Evolutionary conservation across 1,140 invertebrate species (phyloP), one percentile per base, ranked within the genome.

Genomic region (Hetaerina americana): DNA sequence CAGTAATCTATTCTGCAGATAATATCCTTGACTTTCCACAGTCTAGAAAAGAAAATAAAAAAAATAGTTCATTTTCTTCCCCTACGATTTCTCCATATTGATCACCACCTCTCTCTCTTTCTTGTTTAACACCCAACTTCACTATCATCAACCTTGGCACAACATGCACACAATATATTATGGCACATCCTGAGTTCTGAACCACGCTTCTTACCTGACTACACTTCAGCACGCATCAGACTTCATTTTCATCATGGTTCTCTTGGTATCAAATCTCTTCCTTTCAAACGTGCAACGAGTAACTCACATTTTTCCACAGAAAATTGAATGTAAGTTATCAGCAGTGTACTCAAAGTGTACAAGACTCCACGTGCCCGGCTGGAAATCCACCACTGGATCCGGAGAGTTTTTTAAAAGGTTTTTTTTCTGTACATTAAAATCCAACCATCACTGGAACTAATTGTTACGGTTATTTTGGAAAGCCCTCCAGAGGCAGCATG

Each of bases 11-110:
- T 57, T 18, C 40, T 57, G 40, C 40, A 57, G 40, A n/a, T n/a
- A 12, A 57, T 18, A 57, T 57, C 40, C 40, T n/a, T 57, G 3
- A 5, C 40, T 57, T 57, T 57, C 40, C 40, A 5, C 40, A 5
- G 40, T 57, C 40, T 57, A 57, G 40, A 57, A 57, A 57, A 57
- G 40, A 57, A 57, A 57, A 57, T 57, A 57, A 57, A 57, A 57
- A 57, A 57, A 57, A 57, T 57, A 57, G 40, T 57, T 57, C 40
- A 57, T 57, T 57, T 57, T 57, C 40, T 57, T 57, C 40, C 22
- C 22, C 40, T n/a, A 18, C 40, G 2, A 57, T 12, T n/a, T 57
- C 22, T 10, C 40, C 10, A 2, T 57, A 57, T 5, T n/a, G n/a
- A n/a, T n/a, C n/a, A n/a, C 40, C 22, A 57, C 40, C 40, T n/a